Conservation (phyloP, 2,113 vertebrate species). For the Cygnus atratus region DNA sequence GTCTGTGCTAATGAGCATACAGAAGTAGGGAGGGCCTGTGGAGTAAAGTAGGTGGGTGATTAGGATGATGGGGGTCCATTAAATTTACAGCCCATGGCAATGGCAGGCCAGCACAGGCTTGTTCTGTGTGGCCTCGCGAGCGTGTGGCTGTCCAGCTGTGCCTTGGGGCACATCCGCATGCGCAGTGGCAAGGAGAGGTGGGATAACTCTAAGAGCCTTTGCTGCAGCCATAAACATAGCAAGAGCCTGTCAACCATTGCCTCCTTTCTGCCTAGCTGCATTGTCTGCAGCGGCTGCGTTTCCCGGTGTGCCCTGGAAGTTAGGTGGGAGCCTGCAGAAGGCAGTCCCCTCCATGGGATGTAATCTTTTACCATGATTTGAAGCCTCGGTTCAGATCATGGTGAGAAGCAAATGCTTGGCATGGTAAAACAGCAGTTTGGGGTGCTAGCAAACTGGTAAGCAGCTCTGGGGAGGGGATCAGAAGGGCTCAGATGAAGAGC, state of each 20-base stretch:
- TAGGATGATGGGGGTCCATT: not conserved
- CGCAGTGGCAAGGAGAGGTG: not conserved
- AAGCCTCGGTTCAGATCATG: accelerated
- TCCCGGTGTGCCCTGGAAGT: not conserved
- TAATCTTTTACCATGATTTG: not conserved
- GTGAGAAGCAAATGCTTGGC: not conserved
- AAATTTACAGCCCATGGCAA: not conserved
- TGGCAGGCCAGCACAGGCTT: not conserved
- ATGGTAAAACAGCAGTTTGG: not conserved
- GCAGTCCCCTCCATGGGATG: not conserved
- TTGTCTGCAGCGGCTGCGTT: not conserved
- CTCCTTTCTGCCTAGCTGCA: accelerated
- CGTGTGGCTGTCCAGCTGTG: not conserved
- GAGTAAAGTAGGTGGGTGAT: not conserved
- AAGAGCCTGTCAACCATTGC: not conserved
- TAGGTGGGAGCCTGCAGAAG: not conserved
- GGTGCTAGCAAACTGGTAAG: not conserved
- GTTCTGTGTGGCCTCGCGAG: not conserved
- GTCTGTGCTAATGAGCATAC: accelerated
- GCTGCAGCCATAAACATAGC: not conserved
- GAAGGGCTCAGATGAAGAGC: not conserved
- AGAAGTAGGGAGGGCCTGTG: not conserved
- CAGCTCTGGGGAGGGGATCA: too few species aligned
- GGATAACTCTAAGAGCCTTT: not conserved
- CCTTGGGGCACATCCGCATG: accelerated